Evolutionary conservation across 2,888 invertebrate species (phyloP).

Genomic region (Mythimna impura): DNA sequence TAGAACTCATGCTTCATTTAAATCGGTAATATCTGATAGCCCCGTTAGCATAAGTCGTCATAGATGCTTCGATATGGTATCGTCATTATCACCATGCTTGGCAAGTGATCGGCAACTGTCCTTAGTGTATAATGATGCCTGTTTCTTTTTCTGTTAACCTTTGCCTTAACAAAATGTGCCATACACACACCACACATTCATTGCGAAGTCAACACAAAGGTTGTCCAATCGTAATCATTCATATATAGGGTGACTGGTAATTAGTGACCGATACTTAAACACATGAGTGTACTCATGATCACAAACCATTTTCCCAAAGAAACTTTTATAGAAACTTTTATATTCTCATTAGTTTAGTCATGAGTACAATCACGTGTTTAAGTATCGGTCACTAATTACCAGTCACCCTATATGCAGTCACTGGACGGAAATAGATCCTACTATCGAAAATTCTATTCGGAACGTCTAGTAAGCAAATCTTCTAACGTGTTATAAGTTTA

Average conservation of each 20-base stretch:
- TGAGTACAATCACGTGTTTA: no score
- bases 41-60: background rate
- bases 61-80: slow-evolving; percentile 12
- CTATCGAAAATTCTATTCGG: no score
- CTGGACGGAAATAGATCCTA: background rate
- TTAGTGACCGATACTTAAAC: no score
- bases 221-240: background rate
- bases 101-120: slow-evolving; percentile 21
- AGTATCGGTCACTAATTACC: no score
- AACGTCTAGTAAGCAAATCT: no score
- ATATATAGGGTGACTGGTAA: no score
- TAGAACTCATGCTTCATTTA: slow-evolving; percentile 17
- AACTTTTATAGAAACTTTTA: no score
- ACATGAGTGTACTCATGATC: no score
- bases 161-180: no score
- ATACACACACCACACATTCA: background rate
- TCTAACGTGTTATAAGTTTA: no score
- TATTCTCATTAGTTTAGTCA: no score
- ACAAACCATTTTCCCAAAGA: no score
- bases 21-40: slow-evolving; percentile 4
- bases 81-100: slow-evolving; percentile 39
- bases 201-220: background rate
- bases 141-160: slow-evolving; percentile 13
- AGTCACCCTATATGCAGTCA: background rate
- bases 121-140: slow-evolving; percentile 4